Percentiles rank a stretch among this genome's conserved stretches.
Conservation (phyloP, 2,113 vertebrate genomes). For the Chiloscyllium plagiosum region DNA sequence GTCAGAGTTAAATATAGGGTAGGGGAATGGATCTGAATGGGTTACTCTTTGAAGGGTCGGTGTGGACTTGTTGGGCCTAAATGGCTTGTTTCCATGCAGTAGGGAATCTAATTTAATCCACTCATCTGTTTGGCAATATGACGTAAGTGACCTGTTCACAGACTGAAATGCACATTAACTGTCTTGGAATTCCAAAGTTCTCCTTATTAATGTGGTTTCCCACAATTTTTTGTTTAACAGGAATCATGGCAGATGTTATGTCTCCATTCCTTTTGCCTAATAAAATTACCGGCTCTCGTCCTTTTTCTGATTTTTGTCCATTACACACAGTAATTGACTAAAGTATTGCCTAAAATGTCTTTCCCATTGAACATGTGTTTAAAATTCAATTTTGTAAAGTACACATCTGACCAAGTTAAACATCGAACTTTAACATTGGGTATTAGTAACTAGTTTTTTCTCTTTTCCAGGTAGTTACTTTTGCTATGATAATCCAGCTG, state of each 20-base stretch:
- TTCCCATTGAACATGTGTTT: background rate
- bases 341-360: background rate
- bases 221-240: background rate
- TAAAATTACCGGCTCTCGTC: background rate
- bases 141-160: background rate
- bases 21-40: no score
- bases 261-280: background rate
- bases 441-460: background rate
- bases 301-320: background rate
- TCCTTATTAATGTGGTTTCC: background rate
- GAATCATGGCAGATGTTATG: no score
- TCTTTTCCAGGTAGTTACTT: conserved; percentile 83
- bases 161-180: background rate
- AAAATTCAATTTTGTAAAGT: background rate
- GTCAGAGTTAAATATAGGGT: no score
- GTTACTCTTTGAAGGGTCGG: no score
- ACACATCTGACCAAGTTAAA: background rate
- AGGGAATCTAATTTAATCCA: background rate
- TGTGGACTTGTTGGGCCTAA: no score
- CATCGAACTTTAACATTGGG: background rate
- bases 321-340: background rate
- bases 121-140: background rate
- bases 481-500: conserved; percentile 90
- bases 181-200: background rate
- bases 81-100: no score